Conservation (phyloP, 1,140 invertebrate genomes). For the Drosophila jambulina region DNA sequence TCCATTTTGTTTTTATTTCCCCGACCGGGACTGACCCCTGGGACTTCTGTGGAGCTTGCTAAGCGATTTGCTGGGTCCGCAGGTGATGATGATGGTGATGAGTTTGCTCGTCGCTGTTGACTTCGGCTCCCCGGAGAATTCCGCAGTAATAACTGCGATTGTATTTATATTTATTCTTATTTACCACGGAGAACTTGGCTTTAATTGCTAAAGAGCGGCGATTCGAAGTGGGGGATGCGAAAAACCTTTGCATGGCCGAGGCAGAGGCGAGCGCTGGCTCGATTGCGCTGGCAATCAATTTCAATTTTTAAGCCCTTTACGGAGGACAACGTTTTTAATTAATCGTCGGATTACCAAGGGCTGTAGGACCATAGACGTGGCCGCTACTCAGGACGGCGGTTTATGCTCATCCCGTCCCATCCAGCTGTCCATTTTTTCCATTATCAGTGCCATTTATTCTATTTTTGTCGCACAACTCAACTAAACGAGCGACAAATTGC, state of each 20-base stretch:
- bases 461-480: constrained; percentile 80
- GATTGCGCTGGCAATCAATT: constrained; percentile 75
- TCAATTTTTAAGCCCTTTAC: constrained; percentile 81
- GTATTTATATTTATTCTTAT: constrained; percentile 77
- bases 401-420: constrained; percentile 46
- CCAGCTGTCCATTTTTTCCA: constrained; percentile 79
- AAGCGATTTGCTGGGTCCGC: constrained; percentile 56
- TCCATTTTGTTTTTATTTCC: constrained; percentile 51
- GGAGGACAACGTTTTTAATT: constrained; percentile 80
- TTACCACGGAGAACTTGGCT: constrained; percentile 58
- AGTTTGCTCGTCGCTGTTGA: constrained; percentile 56
- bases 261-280: constrained; percentile 33
- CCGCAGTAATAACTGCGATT: constrained; percentile 75
- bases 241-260: constrained; percentile 68
- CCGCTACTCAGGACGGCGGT: constrained; percentile 53
- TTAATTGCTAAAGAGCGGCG: constrained; percentile 49
- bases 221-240: not conserved
- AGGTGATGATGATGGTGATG: constrained; percentile 62
- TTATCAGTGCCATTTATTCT: constrained; percentile 80
- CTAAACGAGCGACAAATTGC: constrained; percentile 83
- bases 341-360: constrained; percentile 77
- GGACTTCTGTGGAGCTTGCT: constrained; percentile 66
- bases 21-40: constrained; percentile 54
- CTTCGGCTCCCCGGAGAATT: constrained; percentile 62
- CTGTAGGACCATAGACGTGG: constrained; percentile 51